Conservation (phyloP, 2,888 invertebrate species). For the Girardia tigrina region DNA sequence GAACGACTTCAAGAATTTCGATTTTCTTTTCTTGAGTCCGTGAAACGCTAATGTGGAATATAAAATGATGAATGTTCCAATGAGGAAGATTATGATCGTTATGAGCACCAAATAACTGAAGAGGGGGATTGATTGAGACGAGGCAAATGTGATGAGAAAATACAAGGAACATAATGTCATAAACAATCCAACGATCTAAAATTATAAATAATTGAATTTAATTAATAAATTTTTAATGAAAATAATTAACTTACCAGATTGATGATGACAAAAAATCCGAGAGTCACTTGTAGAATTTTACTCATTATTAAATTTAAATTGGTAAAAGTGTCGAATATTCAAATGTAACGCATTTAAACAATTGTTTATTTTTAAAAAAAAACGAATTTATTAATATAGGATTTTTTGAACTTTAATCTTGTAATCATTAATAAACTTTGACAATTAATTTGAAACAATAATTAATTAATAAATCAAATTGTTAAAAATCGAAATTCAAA, state of each 20-base stretch:
- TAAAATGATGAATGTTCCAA: background rate
- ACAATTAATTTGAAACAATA: no score
- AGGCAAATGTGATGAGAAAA: background rate
- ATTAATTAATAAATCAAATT: no score
- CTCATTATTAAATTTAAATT: background rate
- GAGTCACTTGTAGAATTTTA: background rate
- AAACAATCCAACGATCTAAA: slow-evolving; percentile 1
- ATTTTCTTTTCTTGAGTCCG: background rate
- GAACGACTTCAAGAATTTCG: background rate
- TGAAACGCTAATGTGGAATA: background rate
- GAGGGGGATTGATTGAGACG: background rate
- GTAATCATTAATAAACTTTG: no score
- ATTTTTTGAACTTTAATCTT: no score
- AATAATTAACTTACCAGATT: background rate
- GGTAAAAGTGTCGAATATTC: no score
- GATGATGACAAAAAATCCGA: background rate
- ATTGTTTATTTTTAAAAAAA: no score
- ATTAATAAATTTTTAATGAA: background rate
- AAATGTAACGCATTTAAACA: no score
- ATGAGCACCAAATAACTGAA: background rate
- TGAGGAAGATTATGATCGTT: background rate
- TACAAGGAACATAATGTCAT: background rate
- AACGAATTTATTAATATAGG: no score
- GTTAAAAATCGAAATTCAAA: no score
- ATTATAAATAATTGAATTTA: background rate